Evolutionary conservation across 37 sponge, comb jelly and placozoan genomes (phyloP).

Genomic region (Corticium candelabrum): DNA sequence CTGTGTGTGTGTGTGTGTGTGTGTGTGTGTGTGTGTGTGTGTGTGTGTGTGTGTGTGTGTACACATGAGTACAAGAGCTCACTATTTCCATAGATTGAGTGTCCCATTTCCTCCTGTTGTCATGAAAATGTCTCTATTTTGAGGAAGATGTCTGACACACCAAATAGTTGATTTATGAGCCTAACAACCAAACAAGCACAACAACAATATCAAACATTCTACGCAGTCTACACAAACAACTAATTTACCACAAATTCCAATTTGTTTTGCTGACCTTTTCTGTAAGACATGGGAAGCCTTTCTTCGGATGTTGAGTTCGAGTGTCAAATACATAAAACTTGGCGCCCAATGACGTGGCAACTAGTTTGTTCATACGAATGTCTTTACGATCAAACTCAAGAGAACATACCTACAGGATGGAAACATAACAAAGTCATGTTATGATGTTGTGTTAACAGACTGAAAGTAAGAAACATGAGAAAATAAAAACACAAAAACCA

Average conservation of each 20-base stretch:
- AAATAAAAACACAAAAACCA: not conserved
- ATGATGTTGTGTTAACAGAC: not conserved
- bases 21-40: too few species aligned
- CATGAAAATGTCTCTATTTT: constrained; percentile 93
- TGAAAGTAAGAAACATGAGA: not conserved
- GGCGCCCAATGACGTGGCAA: constrained; percentile 79
- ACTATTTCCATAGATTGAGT: constrained; percentile 98
- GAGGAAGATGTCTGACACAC: constrained; percentile 89
- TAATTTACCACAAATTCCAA: too few species aligned
- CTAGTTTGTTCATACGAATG: constrained; percentile 95
- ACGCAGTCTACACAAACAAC: too few species aligned
- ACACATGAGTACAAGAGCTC: too few species aligned
- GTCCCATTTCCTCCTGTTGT: constrained; percentile 83
- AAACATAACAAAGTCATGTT: not conserved
- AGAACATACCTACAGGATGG: constrained; percentile 61
- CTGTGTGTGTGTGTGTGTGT: too few species aligned
- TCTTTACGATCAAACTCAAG: constrained; percentile 95
- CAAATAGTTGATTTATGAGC: constrained; percentile 84
- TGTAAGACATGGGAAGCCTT: constrained; percentile 78
- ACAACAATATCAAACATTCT: too few species aligned
- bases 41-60: too few species aligned
- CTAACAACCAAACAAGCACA: constrained; percentile 24
- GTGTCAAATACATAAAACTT: constrained; percentile 76
- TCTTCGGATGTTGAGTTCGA: constrained; percentile 75
- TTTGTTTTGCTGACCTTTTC: constrained; percentile 68